phyloP scores from a whole-genome alignment of 2,113 vertebrate genomes.

The Callionymus lyra region DNA sequence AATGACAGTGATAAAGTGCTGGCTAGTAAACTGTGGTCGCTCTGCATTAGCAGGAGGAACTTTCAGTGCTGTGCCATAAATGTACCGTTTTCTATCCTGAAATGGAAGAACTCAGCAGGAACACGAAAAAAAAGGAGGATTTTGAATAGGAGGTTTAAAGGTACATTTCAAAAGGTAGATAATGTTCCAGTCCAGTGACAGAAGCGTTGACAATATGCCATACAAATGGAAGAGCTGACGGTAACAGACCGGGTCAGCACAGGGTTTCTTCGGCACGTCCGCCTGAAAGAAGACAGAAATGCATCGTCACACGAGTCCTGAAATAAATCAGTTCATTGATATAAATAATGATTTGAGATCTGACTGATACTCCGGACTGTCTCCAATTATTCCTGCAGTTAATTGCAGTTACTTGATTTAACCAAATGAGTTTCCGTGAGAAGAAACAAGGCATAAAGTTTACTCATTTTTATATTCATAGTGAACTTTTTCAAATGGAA shows the following conservation, averaged over 20 bases:
- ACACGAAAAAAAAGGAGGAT: conserved; percentile 9
- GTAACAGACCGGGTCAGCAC: conserved; percentile 62
- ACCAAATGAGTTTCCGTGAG: no score
- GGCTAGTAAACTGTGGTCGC: conserved; percentile 29
- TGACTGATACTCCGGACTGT: no score
- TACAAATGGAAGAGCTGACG: conserved; percentile 47
- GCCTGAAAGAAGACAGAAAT: conserved; percentile 36
- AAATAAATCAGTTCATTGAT: no score
- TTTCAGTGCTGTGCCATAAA: conserved; percentile 9
- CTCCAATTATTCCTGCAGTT: no score
- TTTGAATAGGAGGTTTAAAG: neutral
- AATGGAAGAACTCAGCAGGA: conserved; percentile 16
- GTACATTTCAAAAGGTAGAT: no score
- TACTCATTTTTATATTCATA: no score
- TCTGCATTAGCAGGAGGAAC: conserved; percentile 13
- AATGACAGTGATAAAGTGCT: conserved; percentile 53
- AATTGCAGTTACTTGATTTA: no score
- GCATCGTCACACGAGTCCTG: no score
- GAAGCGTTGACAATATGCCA: conserved; percentile 67
- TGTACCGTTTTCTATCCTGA: conserved; percentile 34
- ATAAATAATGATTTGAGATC: no score
- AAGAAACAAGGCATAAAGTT: no score
- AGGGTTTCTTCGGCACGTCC: conserved; percentile 51
- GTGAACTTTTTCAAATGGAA: no score
- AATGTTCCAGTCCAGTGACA: conserved; percentile 27